Base-by-base conservation (phyloP, 2,797 vertebrate genomes). In the Cyclopterus lumpus region DNA sequence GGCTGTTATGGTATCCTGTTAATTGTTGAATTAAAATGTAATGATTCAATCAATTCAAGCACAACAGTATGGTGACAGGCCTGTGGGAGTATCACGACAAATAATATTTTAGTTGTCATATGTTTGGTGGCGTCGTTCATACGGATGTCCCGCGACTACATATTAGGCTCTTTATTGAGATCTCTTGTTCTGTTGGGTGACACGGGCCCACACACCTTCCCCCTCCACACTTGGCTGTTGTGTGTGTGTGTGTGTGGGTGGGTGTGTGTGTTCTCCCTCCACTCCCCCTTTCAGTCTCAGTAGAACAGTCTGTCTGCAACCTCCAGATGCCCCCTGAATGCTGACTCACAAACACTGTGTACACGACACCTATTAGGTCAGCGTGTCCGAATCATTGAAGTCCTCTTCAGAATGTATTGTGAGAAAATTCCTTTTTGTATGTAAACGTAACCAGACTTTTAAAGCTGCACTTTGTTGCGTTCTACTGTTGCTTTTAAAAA, bases 241-340 rank as follows among this genome's bases (percentile, higher is more conserved):
- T 14, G 44, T 34, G 46, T n/a, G 51, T 67, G 15, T 26, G 6
- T 6, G 14, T 48, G 5, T 48, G 44, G 48, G 46, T 49, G 46
- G 49, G 46, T 22, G 48, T 53, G 48, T 22, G 48, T 49, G 18
- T 18, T 8, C 42, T 44, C 42, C 16, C 42, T 12, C 10, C 40
- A 2, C 40, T 5, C 67, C 54, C 58, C 18, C 2, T 54, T n/a
- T 51, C 24, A 54, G 30, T 68, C 46, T 67, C 59, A 70, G 70
- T 63, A 38, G 36, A 77, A 30, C 70, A 59, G 62, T n/a, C 44
- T 80, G 76, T 77, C 76, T 85, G 67, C 72, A 84, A 81, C 82
- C 83, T 89, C 85, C 81, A 87, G 65, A 62, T 86, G 77, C 74
- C 75, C 86, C 80, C 72, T 71, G n/a, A 49, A 80, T 77, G 75